A percentile compares a stretch with the other conserved stretches of the same genome.
phyloP scores from a whole-genome alignment of 2,113 vertebrate genomes.

The Rhadina sibilatrix region DNA sequence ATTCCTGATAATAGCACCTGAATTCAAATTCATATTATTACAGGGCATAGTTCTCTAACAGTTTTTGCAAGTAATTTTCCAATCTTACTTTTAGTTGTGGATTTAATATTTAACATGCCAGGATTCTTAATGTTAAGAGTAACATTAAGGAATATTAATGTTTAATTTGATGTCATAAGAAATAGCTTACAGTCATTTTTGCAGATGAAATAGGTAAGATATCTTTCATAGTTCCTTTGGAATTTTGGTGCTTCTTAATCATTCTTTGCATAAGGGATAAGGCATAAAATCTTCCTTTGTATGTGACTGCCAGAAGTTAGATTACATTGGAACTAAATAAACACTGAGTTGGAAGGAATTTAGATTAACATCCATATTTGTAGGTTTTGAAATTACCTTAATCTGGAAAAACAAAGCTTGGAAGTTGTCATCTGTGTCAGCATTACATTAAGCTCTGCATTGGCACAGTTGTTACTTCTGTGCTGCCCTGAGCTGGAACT shows the following conservation, averaged over 20 bases:
- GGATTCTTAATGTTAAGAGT: neutral
- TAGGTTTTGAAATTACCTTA: neutral
- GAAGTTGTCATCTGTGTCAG: neutral
- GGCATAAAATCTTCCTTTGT: neutral
- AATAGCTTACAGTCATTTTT: neutral
- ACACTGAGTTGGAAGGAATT: neutral
- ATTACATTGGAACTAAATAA: neutral
- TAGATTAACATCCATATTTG: neutral
- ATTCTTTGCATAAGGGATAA: neutral
- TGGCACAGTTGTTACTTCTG: neutral
- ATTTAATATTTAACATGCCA: neutral
- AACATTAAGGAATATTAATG: slow-evolving; percentile 14
- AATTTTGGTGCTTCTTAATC: neutral
- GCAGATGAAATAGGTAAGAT: neutral
- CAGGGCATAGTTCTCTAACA: neutral
- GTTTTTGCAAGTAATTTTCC: neutral
- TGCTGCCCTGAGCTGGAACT: neutral
- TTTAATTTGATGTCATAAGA: neutral
- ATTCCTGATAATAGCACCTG: neutral
- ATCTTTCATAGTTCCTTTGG: neutral
- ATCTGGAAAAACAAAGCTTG: neutral
- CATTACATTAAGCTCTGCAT: neutral
- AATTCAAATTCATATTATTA: neutral
- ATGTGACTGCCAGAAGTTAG: neutral
- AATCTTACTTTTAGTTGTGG: neutral